These are phyloP conservation scores for Crotophaga sulcirostris DNA, from an alignment of 2,113 vertebrate species.

Conservation along the genomic window DNA sequence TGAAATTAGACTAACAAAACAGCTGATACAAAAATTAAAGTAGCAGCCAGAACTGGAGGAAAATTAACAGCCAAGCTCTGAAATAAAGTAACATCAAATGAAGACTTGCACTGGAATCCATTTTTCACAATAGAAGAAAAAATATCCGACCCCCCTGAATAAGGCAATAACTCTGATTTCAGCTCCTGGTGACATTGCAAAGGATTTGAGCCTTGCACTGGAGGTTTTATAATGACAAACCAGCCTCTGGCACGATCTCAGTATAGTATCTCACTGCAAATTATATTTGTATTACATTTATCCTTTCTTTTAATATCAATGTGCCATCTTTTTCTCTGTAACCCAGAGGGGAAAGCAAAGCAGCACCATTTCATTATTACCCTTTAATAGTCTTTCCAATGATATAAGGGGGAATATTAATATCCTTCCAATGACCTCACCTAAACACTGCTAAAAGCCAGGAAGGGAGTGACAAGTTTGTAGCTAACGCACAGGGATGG, in stretches of 20 bases:
- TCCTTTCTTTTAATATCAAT: conserved; percentile 56
- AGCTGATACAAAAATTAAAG: conserved; percentile 13
- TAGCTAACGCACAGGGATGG: not conserved
- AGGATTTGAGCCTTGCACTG: conserved; percentile 34
- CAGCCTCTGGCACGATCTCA: conserved; percentile 7
- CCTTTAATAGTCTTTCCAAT: conserved; percentile 36
- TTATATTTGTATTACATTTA: conserved; percentile 59
- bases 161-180: not conserved
- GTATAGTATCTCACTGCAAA: conserved; percentile 36
- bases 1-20: not conserved
- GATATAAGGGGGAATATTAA: conserved; percentile 64
- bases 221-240: conserved; percentile 34
- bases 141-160: not conserved
- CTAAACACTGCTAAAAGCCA: conserved; percentile 38
- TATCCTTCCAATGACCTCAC: conserved; percentile 43
- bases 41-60: not conserved
- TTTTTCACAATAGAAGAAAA: conserved; percentile 4
- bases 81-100: not conserved
- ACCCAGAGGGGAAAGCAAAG: conserved; percentile 64
- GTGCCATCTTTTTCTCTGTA: conserved; percentile 22
- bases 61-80: conserved; percentile 13
- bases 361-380: conserved; percentile 21
- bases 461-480: conserved; percentile 1
- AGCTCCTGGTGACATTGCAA: conserved; percentile 2
- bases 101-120: not conserved